Evolutionary conservation across 1,140 invertebrate genomes (phyloP), one percentile per base, ranked within the genome.

Genomic region (Neuroterus valhalla): DNA sequence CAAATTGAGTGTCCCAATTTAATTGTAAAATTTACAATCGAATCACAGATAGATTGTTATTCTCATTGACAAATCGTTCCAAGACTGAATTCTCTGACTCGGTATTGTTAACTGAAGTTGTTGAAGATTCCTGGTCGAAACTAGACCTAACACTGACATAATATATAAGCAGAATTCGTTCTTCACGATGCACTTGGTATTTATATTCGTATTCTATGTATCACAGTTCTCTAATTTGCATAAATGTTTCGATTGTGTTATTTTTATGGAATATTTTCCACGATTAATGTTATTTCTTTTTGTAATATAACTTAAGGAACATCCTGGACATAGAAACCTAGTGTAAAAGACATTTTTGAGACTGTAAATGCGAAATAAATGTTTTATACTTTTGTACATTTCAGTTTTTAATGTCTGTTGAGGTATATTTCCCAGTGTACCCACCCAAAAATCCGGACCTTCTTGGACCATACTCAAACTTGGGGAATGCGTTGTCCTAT

Each of bases 61-160:
- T 55, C 3, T 26, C 8, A 4, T 23, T 11, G 19, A 8, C 19
- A 23, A 26, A 26, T 23, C 21, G 21, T 55, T 55, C 15, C 26
- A 55, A 55, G 52, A 55, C 52, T 55, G 52, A 55, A 26, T 21
- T 55, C 52, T 31, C 68, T 55, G 75, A 83, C 72, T 71, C 67
- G 66, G 80, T 78, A 79, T 68, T 52, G 75, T 66, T 52, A 48
- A 26, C 10, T 52, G 62, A 74, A 78, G 50, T 68, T 79, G 66
- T 50, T 79, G 80, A 55, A 45, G 70, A 81, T 72, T 74, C 81
- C 66, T 70, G 68, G 31, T 70, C 21, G 45, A 78, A 83, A 86
- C 84, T 85, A 87, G 84, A 81, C 76, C 81, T 55, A 77, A 75
- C 82, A 87, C 85, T 87, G 85, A 84, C 85, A 85, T 86, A 83